Percentiles rank a stretch among this genome's conserved stretches.
phyloP scores from a whole-genome alignment of 2,888 invertebrate genomes.

The Pyrrhopygopsis socrates region DNA sequence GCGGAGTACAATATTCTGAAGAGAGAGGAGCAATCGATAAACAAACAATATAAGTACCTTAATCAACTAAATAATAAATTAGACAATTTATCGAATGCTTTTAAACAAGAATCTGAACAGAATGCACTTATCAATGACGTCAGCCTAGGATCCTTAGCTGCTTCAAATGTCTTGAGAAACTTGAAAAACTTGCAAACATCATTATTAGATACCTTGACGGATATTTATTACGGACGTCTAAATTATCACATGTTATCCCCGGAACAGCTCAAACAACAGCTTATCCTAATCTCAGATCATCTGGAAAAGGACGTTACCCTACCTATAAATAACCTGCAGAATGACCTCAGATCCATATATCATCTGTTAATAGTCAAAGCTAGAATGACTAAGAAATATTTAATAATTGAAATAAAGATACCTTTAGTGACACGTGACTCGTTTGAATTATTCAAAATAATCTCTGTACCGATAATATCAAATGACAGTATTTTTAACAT shows the following conservation, averaged over 20 bases:
- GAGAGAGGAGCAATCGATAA: conserved; percentile 26
- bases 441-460: too few species aligned
- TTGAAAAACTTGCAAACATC: neutral
- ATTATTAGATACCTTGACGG: conserved; percentile 10
- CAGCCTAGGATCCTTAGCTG: neutral
- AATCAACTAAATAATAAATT: neutral
- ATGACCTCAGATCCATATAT: conserved; percentile 21
- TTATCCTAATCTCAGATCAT: neutral
- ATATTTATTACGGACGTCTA: conserved; percentile 9
- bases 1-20: conserved; percentile 20
- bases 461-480: neutral
- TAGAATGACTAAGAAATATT: conserved; percentile 49
- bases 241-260: conserved; percentile 26
- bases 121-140: neutral
- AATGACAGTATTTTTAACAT: conserved; percentile 5
- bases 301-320: conserved; percentile 12
- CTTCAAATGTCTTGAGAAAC: neutral
- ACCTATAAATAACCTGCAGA: conserved; percentile 19
- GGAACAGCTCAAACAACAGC: conserved; percentile 12
- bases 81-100: conserved; percentile 13
- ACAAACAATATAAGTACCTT: conserved; percentile 28
- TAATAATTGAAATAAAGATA: conserved; percentile 60
- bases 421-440: conserved; percentile 43
- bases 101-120: conserved; percentile 17
- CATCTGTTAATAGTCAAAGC: conserved; percentile 60